Evolutionary conservation across 2,888 invertebrate genomes (phyloP).

Genomic region (Proisotoma minuta): DNA sequence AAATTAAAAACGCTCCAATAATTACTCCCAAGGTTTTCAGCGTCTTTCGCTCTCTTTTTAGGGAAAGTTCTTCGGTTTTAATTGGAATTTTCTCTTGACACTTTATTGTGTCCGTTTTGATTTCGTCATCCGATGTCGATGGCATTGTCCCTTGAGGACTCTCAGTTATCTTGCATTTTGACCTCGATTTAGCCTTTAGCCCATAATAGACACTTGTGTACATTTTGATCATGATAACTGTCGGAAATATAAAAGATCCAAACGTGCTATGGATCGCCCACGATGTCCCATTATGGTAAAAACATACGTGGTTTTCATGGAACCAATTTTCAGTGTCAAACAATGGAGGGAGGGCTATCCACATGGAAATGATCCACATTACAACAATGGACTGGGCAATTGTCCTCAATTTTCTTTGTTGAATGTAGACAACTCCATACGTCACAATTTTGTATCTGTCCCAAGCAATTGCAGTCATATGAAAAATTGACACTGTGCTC

Average conservation of each 20-base stretch:
- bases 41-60: slow-evolving; percentile 3
- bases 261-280: background rate
- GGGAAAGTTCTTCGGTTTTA: background rate
- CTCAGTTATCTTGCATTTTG: background rate
- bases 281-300: background rate
- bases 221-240: too few species aligned
- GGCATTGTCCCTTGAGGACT: background rate
- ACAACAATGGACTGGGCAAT: background rate
- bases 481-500: background rate
- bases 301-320: background rate
- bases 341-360: slow-evolving; percentile 3
- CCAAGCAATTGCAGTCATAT: slow-evolving; percentile 6
- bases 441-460: background rate
- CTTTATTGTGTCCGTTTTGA: background rate
- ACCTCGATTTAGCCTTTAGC: too few species aligned
- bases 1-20: slow-evolving; percentile 4
- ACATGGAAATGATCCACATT: background rate
- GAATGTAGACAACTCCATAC: slow-evolving; percentile 10
- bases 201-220: too few species aligned
- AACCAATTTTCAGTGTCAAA: background rate
- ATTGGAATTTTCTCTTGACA: background rate
- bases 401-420: background rate
- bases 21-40: slow-evolving; percentile 3
- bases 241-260: too few species aligned
- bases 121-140: background rate